These are phyloP conservation scores for Drosophila mojavensis DNA, from an alignment of 1,140 invertebrate species.

Conservation along the genomic window DNA sequence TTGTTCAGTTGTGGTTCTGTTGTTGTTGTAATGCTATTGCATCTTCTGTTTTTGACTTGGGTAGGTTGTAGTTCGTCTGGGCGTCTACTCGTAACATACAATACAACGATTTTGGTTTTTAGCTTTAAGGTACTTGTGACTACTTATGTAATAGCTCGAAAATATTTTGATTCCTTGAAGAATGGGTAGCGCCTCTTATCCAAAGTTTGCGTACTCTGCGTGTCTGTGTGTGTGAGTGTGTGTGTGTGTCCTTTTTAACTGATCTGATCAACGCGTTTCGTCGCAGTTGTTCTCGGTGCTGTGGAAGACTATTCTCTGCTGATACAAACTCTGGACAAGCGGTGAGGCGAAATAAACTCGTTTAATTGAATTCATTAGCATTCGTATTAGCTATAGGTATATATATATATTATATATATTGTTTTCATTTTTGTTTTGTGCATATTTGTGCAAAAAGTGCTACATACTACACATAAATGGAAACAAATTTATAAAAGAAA, in stretches of 20 bases:
- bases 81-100: conserved; percentile 21
- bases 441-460: conserved; percentile 57
- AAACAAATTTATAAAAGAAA: neutral
- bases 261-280: neutral
- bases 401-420: neutral
- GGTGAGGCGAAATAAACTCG: conserved; percentile 15
- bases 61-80: conserved; percentile 10
- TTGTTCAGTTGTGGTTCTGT: neutral
- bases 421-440: conserved; percentile 22
- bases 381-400: conserved; percentile 13
- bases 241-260: conserved; percentile 3
- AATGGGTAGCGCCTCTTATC: conserved; percentile 39
- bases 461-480: conserved; percentile 49
- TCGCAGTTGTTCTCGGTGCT: conserved; percentile 24
- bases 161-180: conserved; percentile 72
- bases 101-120: conserved; percentile 47
- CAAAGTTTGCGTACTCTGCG: conserved; percentile 16
- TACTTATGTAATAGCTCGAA: conserved; percentile 80
- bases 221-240: neutral
- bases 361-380: conserved; percentile 11
- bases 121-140: conserved; percentile 81
- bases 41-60: neutral
- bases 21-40: conserved; percentile 17
- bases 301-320: conserved; percentile 44
- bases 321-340: conserved; percentile 27